Conservation (phyloP, 2,888 invertebrate genomes). For the Conistra vaccinii region DNA sequence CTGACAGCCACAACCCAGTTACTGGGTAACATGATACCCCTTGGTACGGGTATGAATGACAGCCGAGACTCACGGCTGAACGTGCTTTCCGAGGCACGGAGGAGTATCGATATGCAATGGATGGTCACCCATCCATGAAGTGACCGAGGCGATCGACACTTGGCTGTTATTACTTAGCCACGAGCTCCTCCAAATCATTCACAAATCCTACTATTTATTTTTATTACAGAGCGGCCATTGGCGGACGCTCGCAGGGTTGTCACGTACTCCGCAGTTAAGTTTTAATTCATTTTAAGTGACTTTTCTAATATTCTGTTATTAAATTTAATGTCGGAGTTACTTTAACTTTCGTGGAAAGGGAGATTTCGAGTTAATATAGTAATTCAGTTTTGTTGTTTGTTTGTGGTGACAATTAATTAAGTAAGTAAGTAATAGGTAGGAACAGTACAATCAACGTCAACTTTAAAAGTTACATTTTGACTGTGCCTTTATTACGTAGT, state of each 20-base stretch:
- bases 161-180: too few relatives aligned
- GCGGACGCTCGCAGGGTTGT: constrained; percentile 53
- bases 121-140: background rate
- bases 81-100: background rate
- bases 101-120: too few relatives aligned
- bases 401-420: constrained; percentile 11
- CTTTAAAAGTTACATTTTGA: background rate
- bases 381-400: constrained; percentile 46
- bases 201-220: constrained; percentile 71
- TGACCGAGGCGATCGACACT: background rate
- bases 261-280: constrained; percentile 35
- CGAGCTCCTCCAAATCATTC: constrained; percentile 35
- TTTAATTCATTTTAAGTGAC: constrained; percentile 33
- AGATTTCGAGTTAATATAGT: constrained; percentile 28
- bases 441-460: background rate
- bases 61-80: background rate
- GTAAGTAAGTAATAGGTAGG: background rate
- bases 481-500: background rate
- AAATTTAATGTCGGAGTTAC: constrained; percentile 34
- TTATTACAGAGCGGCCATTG: constrained; percentile 72
- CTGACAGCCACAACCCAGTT: too few relatives aligned
- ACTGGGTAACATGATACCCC: background rate
- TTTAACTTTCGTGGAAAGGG: constrained; percentile 30
- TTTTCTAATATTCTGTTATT: constrained; percentile 35
- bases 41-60: too few relatives aligned